A percentile compares a stretch with the other conserved stretches of the same genome.
Evolutionary conservation across 2,113 vertebrate species (phyloP).

Genomic region (Marmota monax): DNA sequence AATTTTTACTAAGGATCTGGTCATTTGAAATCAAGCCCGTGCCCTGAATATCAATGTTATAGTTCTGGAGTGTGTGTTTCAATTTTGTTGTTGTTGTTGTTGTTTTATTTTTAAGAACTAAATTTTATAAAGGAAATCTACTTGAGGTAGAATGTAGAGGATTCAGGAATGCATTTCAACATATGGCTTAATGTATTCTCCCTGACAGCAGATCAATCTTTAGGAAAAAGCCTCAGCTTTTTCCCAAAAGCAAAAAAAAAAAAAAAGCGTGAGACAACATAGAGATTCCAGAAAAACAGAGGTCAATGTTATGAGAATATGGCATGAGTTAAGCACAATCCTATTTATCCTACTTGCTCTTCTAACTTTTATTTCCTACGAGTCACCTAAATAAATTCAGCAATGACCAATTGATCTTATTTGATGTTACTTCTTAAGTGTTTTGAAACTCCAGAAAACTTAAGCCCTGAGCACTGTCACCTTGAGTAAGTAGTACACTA

Average conservation of each 20-base stretch:
- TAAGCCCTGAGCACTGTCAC: background rate
- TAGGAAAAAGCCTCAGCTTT: background rate
- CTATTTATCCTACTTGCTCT: background rate
- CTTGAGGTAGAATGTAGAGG: background rate
- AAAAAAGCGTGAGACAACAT: background rate
- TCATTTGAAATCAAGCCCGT: background rate
- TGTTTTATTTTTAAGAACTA: background rate
- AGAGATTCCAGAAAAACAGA: slow-evolving; percentile 34
- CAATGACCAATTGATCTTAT: background rate
- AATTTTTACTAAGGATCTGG: background rate
- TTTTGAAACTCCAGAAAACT: background rate
- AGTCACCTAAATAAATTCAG: background rate
- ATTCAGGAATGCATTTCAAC: slow-evolving; percentile 33
- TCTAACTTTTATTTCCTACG: background rate
- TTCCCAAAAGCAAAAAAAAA: slow-evolving; percentile 43
- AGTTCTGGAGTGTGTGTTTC: background rate
- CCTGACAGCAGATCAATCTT: slow-evolving; percentile 57
- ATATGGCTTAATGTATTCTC: background rate
- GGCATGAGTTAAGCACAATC: background rate
- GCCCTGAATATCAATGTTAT: background rate
- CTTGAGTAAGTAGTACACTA: background rate
- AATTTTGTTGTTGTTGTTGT: too few species aligned
- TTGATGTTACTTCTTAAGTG: slow-evolving; percentile 28
- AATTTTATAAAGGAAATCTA: background rate
- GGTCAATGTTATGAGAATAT: background rate